Evolutionary conservation across 2,113 vertebrate genomes (phyloP).

Genomic region (Halichoeres trimaculatus): DNA sequence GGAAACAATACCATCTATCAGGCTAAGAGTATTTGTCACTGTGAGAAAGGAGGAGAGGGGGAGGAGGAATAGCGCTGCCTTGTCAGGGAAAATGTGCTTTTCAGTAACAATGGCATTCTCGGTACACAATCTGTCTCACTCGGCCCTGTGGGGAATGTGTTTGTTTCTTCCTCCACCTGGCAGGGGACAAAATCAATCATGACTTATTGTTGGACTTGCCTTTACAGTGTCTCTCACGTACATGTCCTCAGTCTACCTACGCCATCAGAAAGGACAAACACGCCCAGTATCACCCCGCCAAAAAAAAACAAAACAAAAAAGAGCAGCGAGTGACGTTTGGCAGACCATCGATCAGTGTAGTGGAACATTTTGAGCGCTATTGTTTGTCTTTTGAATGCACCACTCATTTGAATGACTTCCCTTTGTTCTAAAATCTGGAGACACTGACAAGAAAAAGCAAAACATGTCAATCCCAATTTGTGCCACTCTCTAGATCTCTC

Average conservation of each 20-base stretch:
- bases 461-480: slow-evolving; percentile 49
- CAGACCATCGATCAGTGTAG: slow-evolving; percentile 55
- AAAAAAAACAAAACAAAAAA: slow-evolving; percentile 22
- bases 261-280: slow-evolving; percentile 60
- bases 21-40: slow-evolving; percentile 64
- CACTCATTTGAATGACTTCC: slow-evolving; percentile 51
- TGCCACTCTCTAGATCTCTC: slow-evolving; percentile 22
- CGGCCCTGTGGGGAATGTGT: slow-evolving; percentile 65
- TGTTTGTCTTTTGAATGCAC: slow-evolving; percentile 56
- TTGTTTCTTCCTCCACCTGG: slow-evolving; percentile 66
- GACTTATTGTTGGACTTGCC: slow-evolving; percentile 75
- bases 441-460: slow-evolving; percentile 48
- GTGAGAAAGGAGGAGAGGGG: slow-evolving; percentile 53
- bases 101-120: slow-evolving; percentile 70
- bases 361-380: slow-evolving; percentile 49
- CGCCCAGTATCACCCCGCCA: slow-evolving; percentile 13
- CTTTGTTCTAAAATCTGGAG: slow-evolving; percentile 56
- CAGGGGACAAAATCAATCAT: slow-evolving; percentile 79
- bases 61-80: slow-evolving; percentile 64
- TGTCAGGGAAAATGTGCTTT: slow-evolving; percentile 77
- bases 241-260: slow-evolving; percentile 64
- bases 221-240: slow-evolving; percentile 71
- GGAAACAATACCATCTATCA: slow-evolving; percentile 72
- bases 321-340: slow-evolving; percentile 62
- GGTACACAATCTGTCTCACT: slow-evolving; percentile 72